Evolutionary conservation across 2,113 vertebrate genomes (phyloP).

Genomic region (Perognathus longimembris): DNA sequence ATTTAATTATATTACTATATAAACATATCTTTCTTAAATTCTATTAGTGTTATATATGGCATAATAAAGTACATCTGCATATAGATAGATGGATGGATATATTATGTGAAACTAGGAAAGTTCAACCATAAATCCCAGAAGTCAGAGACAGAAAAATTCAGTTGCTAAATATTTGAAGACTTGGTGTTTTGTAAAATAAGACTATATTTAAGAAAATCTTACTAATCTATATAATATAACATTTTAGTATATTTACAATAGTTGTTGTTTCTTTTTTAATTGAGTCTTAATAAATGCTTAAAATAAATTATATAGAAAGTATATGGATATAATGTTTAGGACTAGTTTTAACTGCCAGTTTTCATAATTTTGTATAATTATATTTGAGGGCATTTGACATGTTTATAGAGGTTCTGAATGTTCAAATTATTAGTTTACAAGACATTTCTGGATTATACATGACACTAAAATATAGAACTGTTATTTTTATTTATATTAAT

Average conservation of each 20-base stretch:
- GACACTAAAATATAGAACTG: neutral
- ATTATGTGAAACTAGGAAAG: neutral
- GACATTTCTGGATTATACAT: slow-evolving; percentile 2
- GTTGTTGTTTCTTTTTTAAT: slow-evolving; percentile 18
- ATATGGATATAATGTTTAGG: neutral
- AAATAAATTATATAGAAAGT: neutral
- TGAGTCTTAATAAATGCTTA: slow-evolving; percentile 19
- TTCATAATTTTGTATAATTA: slow-evolving; percentile 43
- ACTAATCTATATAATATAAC: neutral
- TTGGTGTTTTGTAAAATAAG: neutral
- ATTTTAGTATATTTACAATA: slow-evolving; percentile 11
- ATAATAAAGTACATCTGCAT: neutral
- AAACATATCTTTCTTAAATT: neutral
- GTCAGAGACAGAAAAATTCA: neutral
- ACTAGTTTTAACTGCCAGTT: slow-evolving; percentile 16
- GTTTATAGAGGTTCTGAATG: neutral
- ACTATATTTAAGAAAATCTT: neutral
- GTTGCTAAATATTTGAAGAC: neutral
- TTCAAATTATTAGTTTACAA: neutral
- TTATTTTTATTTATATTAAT: slow-evolving; percentile 42
- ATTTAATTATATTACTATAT: neutral
- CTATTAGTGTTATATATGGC: neutral
- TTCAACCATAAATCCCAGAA: neutral
- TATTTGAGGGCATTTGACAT: neutral
- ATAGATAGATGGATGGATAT: neutral